Percentiles rank a stretch among this genome's conserved stretches.
Conservation (phyloP, 2,113 vertebrate genomes). For the Pangasianodon hypophthalmus region DNA sequence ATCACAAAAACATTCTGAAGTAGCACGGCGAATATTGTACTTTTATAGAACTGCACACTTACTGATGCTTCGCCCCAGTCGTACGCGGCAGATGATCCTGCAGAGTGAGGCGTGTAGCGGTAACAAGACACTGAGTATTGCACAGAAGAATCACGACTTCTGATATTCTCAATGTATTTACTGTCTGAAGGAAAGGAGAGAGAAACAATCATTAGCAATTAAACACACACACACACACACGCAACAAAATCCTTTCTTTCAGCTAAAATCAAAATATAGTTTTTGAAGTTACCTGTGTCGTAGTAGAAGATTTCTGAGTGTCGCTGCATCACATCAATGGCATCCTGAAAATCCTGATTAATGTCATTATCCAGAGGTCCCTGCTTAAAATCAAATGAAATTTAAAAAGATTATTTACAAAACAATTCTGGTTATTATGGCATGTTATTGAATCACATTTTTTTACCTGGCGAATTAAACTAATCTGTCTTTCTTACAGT, state of each 20-base stretch:
- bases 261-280: not conserved
- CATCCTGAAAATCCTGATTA: slow-evolving; percentile 90
- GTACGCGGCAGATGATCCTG: slow-evolving; percentile 62
- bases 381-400: slow-evolving; percentile 63
- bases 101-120: slow-evolving; percentile 65
- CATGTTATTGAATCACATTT: not conserved
- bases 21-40: too few species aligned
- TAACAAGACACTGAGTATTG: slow-evolving; percentile 73
- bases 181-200: slow-evolving; percentile 67
- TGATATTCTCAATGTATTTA: slow-evolving; percentile 76
- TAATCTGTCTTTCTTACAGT: not conserved
- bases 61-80: slow-evolving; percentile 81
- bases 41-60: slow-evolving; percentile 59
- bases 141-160: slow-evolving; percentile 69
- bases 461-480: not conserved
- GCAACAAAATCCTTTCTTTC: not conserved
- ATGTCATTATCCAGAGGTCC: slow-evolving; percentile 80
- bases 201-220: not conserved
- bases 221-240: not conserved
- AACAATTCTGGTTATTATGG: not conserved
- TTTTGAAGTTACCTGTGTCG: slow-evolving; percentile 63
- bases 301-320: slow-evolving; percentile 78
- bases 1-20: not conserved
- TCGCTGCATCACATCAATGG: slow-evolving; percentile 89
- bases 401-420: not conserved